phyloP scores from a whole-genome alignment of 2,888 invertebrate genomes.

The Abrostola tripartita region DNA sequence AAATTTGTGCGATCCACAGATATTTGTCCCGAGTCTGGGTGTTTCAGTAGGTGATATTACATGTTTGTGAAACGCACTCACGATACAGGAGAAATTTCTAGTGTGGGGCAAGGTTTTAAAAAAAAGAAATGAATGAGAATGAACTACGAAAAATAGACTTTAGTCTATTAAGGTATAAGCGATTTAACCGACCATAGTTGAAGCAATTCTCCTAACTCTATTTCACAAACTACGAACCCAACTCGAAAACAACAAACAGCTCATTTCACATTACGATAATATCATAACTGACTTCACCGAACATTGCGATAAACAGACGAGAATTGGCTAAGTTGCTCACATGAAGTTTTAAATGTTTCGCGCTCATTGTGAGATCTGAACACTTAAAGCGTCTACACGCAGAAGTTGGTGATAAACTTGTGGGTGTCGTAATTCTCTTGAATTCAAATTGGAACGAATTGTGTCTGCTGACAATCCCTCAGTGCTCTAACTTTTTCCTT shows the following conservation, averaged over 20 bases:
- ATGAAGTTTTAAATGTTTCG: constrained; percentile 40
- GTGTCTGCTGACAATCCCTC: constrained; percentile 47
- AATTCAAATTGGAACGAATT: constrained; percentile 63
- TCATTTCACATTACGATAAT: constrained; percentile 11
- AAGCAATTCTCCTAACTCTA: background rate
- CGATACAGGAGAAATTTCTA: too few species aligned
- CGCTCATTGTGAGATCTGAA: constrained; percentile 45
- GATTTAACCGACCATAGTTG: too few species aligned
- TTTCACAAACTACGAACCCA: constrained; percentile 5
- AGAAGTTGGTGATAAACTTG: constrained; percentile 60
- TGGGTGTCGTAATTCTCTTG: constrained; percentile 60
- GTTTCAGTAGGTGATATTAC: too few species aligned
- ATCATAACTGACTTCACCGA: constrained; percentile 6
- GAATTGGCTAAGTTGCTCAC: constrained; percentile 23
- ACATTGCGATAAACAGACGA: constrained; percentile 14
- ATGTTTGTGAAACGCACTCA: too few species aligned
- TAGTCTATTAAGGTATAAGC: too few species aligned
- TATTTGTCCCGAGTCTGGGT: too few species aligned
- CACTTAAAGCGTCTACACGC: constrained; percentile 49
- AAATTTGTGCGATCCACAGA: too few species aligned
- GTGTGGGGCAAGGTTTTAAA: too few species aligned
- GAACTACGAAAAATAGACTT: too few species aligned
- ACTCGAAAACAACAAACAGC: constrained; percentile 13
- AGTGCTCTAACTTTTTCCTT: constrained; percentile 61
- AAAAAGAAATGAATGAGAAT: too few species aligned